phyloP scores from a whole-genome alignment of 2,888 invertebrate genomes.

The Nysson spinosus region DNA sequence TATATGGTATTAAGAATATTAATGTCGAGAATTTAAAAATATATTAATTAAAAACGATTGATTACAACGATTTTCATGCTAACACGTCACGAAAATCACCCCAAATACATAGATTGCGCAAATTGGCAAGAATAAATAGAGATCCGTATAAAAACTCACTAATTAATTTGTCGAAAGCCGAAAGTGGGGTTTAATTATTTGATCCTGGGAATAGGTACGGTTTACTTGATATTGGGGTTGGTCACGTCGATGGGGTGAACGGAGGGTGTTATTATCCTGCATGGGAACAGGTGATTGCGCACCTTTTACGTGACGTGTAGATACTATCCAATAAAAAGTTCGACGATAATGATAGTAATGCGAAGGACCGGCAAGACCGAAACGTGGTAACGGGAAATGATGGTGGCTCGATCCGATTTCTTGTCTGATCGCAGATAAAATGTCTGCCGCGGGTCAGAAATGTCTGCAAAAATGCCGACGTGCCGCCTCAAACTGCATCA shows the following conservation, averaged over 20 bases:
- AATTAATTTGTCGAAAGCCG: no score
- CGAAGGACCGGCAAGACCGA: constrained; percentile 29
- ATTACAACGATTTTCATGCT: no score
- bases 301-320: constrained; percentile 37
- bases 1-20: no score
- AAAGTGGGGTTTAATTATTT: background rate
- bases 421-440: constrained; percentile 42
- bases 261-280: constrained; percentile 49
- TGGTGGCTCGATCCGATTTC: constrained; percentile 50
- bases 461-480: constrained; percentile 52
- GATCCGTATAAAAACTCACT: no score
- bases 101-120: no score
- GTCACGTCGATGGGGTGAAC: background rate
- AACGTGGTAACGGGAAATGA: constrained; percentile 52
- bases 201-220: background rate
- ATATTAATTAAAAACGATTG: no score
- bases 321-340: constrained; percentile 45
- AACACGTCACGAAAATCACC: no score
- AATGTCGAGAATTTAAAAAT: no score
- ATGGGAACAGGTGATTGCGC: constrained; percentile 55
- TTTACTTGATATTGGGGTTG: constrained; percentile 1
- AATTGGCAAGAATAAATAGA: no score
- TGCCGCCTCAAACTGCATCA: constrained; percentile 23
- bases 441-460: constrained; percentile 36
- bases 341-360: constrained; percentile 62